These are phyloP conservation scores for Grammomys dolichurus DNA, from an alignment of 2,113 vertebrate genomes.

Conservation along the genomic window DNA sequence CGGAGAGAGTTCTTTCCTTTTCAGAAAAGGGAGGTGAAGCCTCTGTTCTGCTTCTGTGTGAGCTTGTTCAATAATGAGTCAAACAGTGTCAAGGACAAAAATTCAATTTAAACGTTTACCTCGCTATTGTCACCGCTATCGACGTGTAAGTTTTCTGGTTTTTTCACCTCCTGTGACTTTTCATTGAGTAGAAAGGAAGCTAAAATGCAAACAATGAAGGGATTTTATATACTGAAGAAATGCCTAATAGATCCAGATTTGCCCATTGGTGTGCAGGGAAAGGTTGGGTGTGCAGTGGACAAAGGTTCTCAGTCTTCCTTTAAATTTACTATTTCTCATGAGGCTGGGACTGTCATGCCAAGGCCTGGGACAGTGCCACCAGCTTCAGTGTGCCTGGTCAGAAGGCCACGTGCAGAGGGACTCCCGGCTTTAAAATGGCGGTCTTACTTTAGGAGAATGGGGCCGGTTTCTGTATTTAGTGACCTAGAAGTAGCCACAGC, in stretches of 20 bases:
- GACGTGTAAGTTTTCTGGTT: not conserved
- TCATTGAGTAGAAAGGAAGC: conserved; percentile 13
- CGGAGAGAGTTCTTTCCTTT: not conserved
- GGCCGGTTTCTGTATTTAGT: not conserved
- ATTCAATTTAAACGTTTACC: not conserved
- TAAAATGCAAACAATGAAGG: not conserved
- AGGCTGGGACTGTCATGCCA: not conserved
- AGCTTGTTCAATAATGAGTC: not conserved
- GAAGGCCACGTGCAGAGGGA: not conserved
- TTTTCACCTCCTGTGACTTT: not conserved
- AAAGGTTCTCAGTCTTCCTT: not conserved
- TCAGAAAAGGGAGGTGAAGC: not conserved
- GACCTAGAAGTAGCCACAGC: not conserved
- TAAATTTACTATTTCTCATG: not conserved
- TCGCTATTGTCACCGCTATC: not conserved
- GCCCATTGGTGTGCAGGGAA: not conserved
- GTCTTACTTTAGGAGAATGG: not conserved
- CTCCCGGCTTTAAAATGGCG: not conserved
- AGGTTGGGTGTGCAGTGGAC: not conserved
- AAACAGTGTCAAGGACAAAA: not conserved
- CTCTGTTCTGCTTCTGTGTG: not conserved
- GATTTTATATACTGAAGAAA: not conserved
- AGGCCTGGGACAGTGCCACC: not conserved
- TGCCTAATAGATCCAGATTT: not conserved
- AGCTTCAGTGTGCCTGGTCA: not conserved